Conservation (phyloP, 2,888 invertebrate species). For the Disparrhopalites patrizii region DNA sequence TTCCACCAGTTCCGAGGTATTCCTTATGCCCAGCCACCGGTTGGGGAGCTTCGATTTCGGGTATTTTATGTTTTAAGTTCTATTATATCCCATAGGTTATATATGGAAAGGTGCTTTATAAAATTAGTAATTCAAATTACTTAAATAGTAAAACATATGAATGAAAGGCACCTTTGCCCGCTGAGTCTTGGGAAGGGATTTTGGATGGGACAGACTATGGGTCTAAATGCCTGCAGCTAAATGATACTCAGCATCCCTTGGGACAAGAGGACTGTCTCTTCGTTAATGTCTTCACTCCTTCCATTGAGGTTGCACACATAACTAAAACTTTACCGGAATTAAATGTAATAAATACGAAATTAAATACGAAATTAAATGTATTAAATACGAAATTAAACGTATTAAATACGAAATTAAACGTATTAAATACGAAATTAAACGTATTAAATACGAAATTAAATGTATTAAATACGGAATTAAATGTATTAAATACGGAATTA, state of each 20-base stretch:
- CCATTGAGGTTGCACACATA: neutral
- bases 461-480: too few species aligned
- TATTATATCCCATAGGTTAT: too few species aligned
- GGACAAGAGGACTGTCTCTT: slow-evolving; percentile 40
- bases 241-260: slow-evolving; percentile 13
- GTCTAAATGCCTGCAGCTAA: slow-evolving; percentile 6
- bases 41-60: slow-evolving; percentile 9
- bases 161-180: neutral
- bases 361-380: too few species aligned
- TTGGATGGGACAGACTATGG: neutral
- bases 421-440: too few species aligned
- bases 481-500: too few species aligned
- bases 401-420: too few species aligned
- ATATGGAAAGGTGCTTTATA: neutral
- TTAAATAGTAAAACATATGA: neutral
- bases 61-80: too few species aligned
- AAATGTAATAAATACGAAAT: too few species aligned
- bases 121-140: neutral
- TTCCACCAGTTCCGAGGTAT: slow-evolving; percentile 11
- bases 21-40: neutral
- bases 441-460: too few species aligned
- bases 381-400: too few species aligned
- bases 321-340: neutral
- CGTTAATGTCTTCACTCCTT: slow-evolving; percentile 34
- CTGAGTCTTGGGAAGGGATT: slow-evolving; percentile 10